Base-by-base conservation (phyloP, 2,888 invertebrate species). In the Caenorhabditis sp. region DNA sequence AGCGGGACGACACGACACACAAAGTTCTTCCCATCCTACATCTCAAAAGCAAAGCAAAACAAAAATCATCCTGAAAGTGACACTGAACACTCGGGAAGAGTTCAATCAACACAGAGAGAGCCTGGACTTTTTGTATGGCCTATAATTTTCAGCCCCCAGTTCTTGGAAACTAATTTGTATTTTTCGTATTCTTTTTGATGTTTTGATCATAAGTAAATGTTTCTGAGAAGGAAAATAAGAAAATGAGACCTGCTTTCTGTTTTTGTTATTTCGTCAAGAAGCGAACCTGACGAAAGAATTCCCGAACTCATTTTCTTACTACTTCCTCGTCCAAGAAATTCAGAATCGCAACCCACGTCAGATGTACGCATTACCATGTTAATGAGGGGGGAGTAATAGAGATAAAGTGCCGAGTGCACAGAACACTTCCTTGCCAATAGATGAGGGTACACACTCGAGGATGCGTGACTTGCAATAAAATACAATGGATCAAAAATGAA, bases 11-110 rank as follows among this genome's bases (percentile, higher is more conserved):
- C n/a, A n/a, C n/a, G n/a, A n/a, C n/a, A 41, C 10, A 41, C 8
- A 41, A 61, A 16, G 41, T 44, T 44, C 22, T 59, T 31, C 19
- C 38, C 12, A 2, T 38, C 12, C 12, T 38, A 38, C 38, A 10
- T 38, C 12, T 38, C 12, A 6, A 4, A 31, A 7, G 7, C 31
- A 31, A 5, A 19, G 44, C n/a, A n/a, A n/a, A n/a, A n/a, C n/a
- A 64, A 10, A 22, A 44, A 63, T 26, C 63, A 47, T 22, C n/a
- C 66, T 68, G 66, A 69, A 69, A 69, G 26, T 56, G 69, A 69
- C 69, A 69, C 64, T 49, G 69, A 54, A 69, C 56, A 54, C 26
- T 56, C 16, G 22, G 38, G 35, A 26, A n/a, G n/a, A n/a, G 35
- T 38, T 69, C 69, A 54, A 56, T 41, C 69, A 69, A 68, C 68